These are phyloP conservation scores for Propithecus coquereli DNA, from an alignment of 2,113 vertebrate species.

Conservation along the genomic window DNA sequence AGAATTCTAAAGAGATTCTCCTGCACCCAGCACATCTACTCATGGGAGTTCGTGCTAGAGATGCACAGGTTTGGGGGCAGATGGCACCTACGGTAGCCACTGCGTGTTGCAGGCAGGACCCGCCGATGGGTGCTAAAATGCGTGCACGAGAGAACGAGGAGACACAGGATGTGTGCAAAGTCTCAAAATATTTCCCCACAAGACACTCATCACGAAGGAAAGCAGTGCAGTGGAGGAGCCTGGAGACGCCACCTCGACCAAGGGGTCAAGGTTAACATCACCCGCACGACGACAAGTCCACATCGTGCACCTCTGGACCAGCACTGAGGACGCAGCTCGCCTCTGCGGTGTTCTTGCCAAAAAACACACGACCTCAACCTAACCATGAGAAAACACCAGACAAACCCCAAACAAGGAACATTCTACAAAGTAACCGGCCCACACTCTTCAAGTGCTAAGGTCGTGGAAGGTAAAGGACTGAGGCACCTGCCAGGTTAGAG, in stretches of 20 bases:
- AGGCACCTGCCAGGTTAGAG: background rate
- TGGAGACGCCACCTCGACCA: background rate
- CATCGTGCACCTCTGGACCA: background rate
- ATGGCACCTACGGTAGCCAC: too few relatives aligned
- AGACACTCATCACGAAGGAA: background rate
- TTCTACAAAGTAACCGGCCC: background rate
- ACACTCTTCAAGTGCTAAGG: background rate
- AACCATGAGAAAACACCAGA: background rate
- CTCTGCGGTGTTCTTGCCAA: background rate
- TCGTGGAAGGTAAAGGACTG: background rate
- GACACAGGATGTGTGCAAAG: background rate
- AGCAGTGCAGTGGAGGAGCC: background rate
- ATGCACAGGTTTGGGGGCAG: too few relatives aligned
- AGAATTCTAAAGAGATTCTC: too few relatives aligned
- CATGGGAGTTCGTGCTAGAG: too few relatives aligned
- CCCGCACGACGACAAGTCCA: background rate
- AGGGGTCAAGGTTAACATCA: background rate
- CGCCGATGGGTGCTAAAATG: too few relatives aligned
- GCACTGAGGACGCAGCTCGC: background rate
- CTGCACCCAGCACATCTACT: too few relatives aligned
- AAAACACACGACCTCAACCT: background rate
- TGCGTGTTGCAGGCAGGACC: too few relatives aligned
- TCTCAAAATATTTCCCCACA: background rate
- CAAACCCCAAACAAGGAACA: background rate
- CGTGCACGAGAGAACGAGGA: background rate